phyloP scores from a whole-genome alignment of 2,888 invertebrate species.

The Dasypolia templi region DNA sequence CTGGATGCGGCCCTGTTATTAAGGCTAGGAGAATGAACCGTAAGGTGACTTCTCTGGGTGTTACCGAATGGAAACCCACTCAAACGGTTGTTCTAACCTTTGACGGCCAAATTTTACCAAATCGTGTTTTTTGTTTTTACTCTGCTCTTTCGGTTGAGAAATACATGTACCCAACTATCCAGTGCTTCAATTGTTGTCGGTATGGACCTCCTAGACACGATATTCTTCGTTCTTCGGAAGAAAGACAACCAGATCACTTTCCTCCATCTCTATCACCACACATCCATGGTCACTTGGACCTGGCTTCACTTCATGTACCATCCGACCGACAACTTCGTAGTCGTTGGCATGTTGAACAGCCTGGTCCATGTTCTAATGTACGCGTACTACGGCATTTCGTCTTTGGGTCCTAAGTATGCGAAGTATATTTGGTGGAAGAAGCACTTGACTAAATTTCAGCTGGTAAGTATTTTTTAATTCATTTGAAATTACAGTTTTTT shows the following conservation, averaged over 20 bases:
- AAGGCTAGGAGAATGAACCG: too few species aligned
- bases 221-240: slow-evolving; percentile 97
- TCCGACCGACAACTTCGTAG: slow-evolving; percentile 94
- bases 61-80: too few species aligned
- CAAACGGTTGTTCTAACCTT: too few species aligned
- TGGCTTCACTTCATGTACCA: slow-evolving; percentile 94
- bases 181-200: too few species aligned
- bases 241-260: slow-evolving; percentile 94
- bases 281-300: slow-evolving; percentile 93
- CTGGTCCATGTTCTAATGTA: slow-evolving; percentile 96
- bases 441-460: slow-evolving; percentile 94
- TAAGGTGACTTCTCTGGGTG: too few species aligned
- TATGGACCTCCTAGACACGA: slow-evolving; percentile 95
- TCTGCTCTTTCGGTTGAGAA: too few species aligned
- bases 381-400: slow-evolving; percentile 94
- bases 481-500: neutral
- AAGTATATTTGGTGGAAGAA: slow-evolving; percentile 97
- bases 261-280: slow-evolving; percentile 97
- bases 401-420: slow-evolving; percentile 93
- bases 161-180: too few species aligned
- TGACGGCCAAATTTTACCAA: too few species aligned
- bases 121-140: too few species aligned
- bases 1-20: too few species aligned
- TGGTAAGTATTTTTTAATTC: slow-evolving; percentile 81
- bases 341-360: slow-evolving; percentile 94